Evolutionary conservation across 2,888 invertebrate species (phyloP).

Genomic region (Drosophila neotestacea): DNA sequence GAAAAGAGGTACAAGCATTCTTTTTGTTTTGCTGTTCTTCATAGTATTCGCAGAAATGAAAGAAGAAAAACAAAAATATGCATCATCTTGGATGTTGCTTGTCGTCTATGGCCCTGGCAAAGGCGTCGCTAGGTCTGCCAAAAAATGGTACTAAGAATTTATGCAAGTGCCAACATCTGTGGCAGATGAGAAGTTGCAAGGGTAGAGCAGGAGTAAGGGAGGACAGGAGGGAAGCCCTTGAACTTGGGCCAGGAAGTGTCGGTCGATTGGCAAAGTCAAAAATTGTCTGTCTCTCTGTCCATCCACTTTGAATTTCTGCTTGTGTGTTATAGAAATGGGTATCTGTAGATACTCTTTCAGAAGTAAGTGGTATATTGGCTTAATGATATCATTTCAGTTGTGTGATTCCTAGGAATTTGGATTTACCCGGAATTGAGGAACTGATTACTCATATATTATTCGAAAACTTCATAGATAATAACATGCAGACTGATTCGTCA

Average conservation of each 20-base stretch:
- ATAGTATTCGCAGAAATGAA: constrained; percentile 51
- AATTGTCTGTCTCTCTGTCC: not conserved
- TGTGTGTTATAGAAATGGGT: not conserved
- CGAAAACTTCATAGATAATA: too few relatives aligned
- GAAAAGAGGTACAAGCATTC: constrained; percentile 50
- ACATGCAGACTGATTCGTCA: too few relatives aligned
- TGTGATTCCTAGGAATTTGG: constrained; percentile 11
- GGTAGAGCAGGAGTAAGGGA: constrained; percentile 14
- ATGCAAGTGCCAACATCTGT: constrained; percentile 54
- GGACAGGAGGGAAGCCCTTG: constrained; percentile 58
- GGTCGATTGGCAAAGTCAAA: constrained; percentile 56
- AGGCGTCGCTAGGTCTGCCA: constrained; percentile 67
- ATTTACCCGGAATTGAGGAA: constrained; percentile 3
- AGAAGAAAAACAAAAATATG: constrained; percentile 23
- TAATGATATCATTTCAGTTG: constrained; percentile 28
- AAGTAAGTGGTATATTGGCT: constrained; percentile 6
- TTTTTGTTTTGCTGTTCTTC: constrained; percentile 46
- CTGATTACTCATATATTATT: not conserved
- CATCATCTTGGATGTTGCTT: constrained; percentile 47
- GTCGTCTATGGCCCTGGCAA: constrained; percentile 31
- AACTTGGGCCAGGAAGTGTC: constrained; percentile 71
- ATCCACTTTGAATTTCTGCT: not conserved
- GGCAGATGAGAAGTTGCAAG: constrained; percentile 7
- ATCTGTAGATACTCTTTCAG: constrained; percentile 2
- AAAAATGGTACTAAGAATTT: constrained; percentile 57